Percentiles rank a stretch among this genome's conserved stretches.
Conservation (phyloP, 2,113 vertebrate genomes). For the Puma concolor region DNA sequence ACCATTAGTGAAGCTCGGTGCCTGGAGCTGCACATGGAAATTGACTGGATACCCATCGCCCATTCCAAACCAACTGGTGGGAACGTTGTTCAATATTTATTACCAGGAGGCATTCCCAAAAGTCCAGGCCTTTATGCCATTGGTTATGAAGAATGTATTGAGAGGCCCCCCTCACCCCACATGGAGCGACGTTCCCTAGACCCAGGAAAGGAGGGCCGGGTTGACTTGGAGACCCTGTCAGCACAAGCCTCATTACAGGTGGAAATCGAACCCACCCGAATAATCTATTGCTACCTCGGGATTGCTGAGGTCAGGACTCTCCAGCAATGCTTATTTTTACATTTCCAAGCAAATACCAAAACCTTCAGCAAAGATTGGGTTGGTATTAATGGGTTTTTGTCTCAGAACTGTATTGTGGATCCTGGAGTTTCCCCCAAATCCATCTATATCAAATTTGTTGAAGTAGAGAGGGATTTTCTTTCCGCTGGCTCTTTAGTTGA, state of each 20-base stretch:
- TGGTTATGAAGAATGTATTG: slow-evolving; percentile 90
- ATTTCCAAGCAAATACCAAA: slow-evolving; percentile 96
- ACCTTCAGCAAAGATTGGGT: slow-evolving; percentile 91
- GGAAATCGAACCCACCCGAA: slow-evolving; percentile 86
- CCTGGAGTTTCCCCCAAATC: slow-evolving; percentile 86
- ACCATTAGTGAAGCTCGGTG: slow-evolving; percentile 97
- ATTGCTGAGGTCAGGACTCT: slow-evolving; percentile 97
- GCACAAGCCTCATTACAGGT: slow-evolving; percentile 84
- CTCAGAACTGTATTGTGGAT: slow-evolving; percentile 92
- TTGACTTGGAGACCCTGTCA: slow-evolving; percentile 84
- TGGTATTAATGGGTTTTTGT: slow-evolving; percentile 93
- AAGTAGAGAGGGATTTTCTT: slow-evolving; percentile 99
- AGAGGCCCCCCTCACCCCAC: slow-evolving; percentile 79
- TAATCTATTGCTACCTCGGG: slow-evolving; percentile 97
- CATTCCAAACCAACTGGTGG: slow-evolving; percentile 91
- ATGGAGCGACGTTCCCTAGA: slow-evolving; percentile 74
- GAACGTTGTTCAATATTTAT: slow-evolving; percentile 93
- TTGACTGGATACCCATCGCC: slow-evolving; percentile 96
- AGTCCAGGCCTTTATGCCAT: slow-evolving; percentile 95
- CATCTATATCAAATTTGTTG: slow-evolving; percentile 98
- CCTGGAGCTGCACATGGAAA: slow-evolving; percentile 97
- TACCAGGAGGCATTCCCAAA: slow-evolving; percentile 96
- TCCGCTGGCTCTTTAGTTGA: slow-evolving; percentile 97
- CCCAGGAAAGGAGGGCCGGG: slow-evolving; percentile 76
- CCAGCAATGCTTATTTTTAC: slow-evolving; percentile 95